These are phyloP conservation scores for Thysanoteuthis rhombus DNA, from an alignment of 2,888 invertebrate species.

Conservation along the genomic window DNA sequence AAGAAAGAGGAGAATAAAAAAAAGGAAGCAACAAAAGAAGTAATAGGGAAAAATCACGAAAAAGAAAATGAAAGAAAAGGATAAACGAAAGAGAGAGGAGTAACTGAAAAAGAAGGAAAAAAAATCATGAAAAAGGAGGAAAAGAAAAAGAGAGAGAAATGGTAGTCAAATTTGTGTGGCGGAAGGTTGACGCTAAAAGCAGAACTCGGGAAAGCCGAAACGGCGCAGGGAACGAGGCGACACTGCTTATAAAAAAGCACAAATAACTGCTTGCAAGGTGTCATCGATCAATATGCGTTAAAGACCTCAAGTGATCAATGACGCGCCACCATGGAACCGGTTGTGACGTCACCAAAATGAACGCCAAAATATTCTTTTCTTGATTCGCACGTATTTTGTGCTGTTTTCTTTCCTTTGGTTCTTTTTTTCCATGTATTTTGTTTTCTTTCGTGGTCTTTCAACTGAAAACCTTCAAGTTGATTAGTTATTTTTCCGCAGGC, in stretches of 20 bases:
- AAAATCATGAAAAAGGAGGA: too few relatives aligned
- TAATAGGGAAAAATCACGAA: too few relatives aligned
- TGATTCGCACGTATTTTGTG: neutral
- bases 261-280: neutral
- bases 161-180: neutral
- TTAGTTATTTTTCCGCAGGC: neutral
- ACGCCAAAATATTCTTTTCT: neutral
- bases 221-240: neutral
- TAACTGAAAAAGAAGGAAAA: neutral
- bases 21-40: too few relatives aligned
- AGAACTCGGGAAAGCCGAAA: neutral
- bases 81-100: too few relatives aligned
- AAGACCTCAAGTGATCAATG: neutral
- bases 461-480: neutral
- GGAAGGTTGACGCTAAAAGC: neutral
- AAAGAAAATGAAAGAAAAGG: too few relatives aligned
- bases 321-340: neutral
- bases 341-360: neutral
- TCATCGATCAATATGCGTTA: neutral
- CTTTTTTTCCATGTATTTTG: neutral
- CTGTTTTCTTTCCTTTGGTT: neutral
- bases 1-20: too few relatives aligned
- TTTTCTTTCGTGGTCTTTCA: neutral
- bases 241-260: neutral
- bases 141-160: neutral